phyloP scores from a whole-genome alignment of 37 sponge, comb jelly and placozoan species.

The Eunapius fragilis region DNA sequence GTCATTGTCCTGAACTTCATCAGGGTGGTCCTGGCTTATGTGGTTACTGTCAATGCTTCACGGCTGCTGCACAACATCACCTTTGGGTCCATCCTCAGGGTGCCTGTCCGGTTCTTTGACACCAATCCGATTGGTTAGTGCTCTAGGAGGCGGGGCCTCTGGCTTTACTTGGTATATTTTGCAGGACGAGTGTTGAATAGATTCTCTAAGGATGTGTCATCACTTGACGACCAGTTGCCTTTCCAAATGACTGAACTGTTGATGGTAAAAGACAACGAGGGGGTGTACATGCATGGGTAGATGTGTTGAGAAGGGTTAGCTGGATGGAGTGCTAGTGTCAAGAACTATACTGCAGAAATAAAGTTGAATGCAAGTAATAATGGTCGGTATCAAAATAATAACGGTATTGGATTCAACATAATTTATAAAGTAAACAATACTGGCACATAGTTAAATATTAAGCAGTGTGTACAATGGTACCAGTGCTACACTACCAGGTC shows the following conservation, averaged over 20 bases:
- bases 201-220: conserved; percentile 81
- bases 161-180: too few species aligned
- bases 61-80: conserved; percentile 70
- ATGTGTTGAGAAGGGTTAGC: too few species aligned
- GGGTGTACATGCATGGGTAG: too few species aligned
- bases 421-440: too few species aligned
- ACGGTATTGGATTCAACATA: too few species aligned
- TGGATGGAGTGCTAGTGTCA: too few species aligned
- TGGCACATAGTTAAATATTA: too few species aligned
- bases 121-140: conserved; percentile 81
- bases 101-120: conserved; percentile 80
- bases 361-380: too few species aligned
- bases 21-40: conserved; percentile 39
- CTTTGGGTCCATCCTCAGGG: conserved; percentile 70
- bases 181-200: conserved; percentile 82
- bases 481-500: too few species aligned
- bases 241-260: conserved; percentile 46
- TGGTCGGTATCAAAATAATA: too few species aligned
- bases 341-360: too few species aligned
- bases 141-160: neutral
- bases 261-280: conserved; percentile 34
- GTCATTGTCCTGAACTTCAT: conserved; percentile 42
- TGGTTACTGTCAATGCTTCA: conserved; percentile 63
- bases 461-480: too few species aligned
- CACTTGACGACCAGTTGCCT: conserved; percentile 74